Evolutionary conservation across 1,140 invertebrate species (phyloP), one percentile per base, ranked within the genome.

Genomic region (Helicoverpa armigera): DNA sequence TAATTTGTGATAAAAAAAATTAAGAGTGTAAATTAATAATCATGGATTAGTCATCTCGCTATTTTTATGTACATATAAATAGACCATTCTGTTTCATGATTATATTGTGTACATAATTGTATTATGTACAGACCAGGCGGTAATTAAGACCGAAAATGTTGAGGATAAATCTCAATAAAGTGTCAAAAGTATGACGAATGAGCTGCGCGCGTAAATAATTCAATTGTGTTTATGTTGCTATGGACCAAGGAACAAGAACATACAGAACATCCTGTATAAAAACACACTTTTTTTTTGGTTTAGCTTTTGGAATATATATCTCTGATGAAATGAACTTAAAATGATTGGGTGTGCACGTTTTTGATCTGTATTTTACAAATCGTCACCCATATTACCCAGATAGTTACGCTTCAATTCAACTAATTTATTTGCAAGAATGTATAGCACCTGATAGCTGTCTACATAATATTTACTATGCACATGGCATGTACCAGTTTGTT

Each of bases 111-210:
- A 16, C 35, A 48, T 43, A 65, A 43, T 43, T 43, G 35, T 43
- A 9, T 43, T 43, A 43, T 43, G 3, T 9, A 9, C 4, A 43
- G 35, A 43, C 35, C 35, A 7, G 7, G 35, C 35, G 35, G 5
- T 43, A 31, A 65, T 65, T 65, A 65, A 12, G 35, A 48, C 35
- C 63, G n/a, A 65, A 65, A 65, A 48, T 18, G 35, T 18, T 43
- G 35, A 50, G 43, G 35, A 67, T 67, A 67, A 67, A 3, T 67
- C 9, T 16, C 2, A 43, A 18, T 16, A 48, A 48, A 50, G 35
- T 67, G 63, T 48, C n/a, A 48, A 50, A 67, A 18, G 43, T 10
- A n/a, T 67, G 63, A 50, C 63, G 12, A 35, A 67, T 43, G 13
- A 18, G 43, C 31, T 65, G 60, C 60, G 60, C 60, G 14, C 31